Percentiles rank a stretch among this genome's conserved stretches.
phyloP scores from a whole-genome alignment of 2,797 vertebrate genomes.

The Pangasius macronema region DNA sequence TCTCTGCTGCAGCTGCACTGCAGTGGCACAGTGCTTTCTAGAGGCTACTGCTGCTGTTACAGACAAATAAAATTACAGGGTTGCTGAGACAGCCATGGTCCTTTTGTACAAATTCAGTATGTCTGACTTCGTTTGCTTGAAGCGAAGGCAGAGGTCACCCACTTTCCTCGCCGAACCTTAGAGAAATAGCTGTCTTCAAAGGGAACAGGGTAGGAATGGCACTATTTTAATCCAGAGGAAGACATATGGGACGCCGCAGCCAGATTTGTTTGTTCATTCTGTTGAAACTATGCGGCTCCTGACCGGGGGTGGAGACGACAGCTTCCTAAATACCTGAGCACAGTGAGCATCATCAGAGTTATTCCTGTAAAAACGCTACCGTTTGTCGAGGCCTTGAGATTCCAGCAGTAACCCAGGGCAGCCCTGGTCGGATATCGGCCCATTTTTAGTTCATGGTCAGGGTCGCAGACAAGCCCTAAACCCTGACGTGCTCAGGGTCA shows the following conservation, averaged over 20 bases:
- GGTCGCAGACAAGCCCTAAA: constrained; percentile 62
- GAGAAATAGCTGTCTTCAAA: constrained; percentile 35
- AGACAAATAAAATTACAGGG: constrained; percentile 65
- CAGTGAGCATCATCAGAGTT: constrained; percentile 59
- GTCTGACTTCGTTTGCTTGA: constrained; percentile 57
- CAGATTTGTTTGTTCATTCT: constrained; percentile 73
- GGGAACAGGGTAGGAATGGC: constrained; percentile 56
- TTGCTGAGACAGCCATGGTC: constrained; percentile 49
- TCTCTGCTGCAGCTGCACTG: constrained; percentile 71
- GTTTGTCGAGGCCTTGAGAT: constrained; percentile 79
- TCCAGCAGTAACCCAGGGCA: constrained; percentile 75
- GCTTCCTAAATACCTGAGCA: constrained; percentile 80
- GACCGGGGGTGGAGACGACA: constrained; percentile 62
- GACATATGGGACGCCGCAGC: constrained; percentile 58
- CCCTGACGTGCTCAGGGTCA: constrained; percentile 34
- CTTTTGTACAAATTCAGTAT: constrained; percentile 1
- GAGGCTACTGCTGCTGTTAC: constrained; percentile 55
- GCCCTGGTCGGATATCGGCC: constrained; percentile 76
- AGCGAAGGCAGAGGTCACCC: constrained; percentile 44
- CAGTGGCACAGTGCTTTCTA: constrained; percentile 64
- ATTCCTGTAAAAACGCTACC: constrained; percentile 70
- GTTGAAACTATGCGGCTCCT: constrained; percentile 73
- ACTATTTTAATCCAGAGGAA: constrained; percentile 70
- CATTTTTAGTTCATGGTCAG: constrained; percentile 78
- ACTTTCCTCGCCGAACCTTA: constrained; percentile 40